Conservation (phyloP, 2,113 vertebrate species). For the Ranitomeya variabilis region DNA sequence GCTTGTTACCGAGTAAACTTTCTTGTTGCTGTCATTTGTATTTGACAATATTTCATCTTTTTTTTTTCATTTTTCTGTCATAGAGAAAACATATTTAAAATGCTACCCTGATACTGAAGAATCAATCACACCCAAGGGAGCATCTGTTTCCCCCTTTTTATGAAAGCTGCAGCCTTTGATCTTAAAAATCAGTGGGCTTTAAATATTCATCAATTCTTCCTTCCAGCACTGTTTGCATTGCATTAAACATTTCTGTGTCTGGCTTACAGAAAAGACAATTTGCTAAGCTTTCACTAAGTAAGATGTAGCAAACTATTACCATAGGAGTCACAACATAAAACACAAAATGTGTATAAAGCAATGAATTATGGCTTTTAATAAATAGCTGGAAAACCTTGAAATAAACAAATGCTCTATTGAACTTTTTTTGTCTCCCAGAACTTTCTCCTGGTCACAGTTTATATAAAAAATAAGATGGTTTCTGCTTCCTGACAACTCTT, state of each 20-base stretch:
- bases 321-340: not conserved
- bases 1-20: not conserved
- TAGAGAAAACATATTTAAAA: slow-evolving; percentile 2
- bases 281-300: not conserved
- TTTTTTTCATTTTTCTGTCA: not conserved
- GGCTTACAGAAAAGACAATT: slow-evolving; percentile 4
- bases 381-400: not conserved
- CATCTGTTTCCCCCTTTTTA: slow-evolving; percentile 1
- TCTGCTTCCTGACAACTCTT: not conserved
- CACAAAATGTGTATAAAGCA: not conserved
- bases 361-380: not conserved
- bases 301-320: slow-evolving; percentile 19
- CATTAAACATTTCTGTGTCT: slow-evolving; percentile 29
- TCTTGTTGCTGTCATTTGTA: not conserved
- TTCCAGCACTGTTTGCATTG: slow-evolving; percentile 11
- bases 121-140: not conserved
- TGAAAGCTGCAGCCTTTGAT: slow-evolving; percentile 21
- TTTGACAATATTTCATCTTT: not conserved
- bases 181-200: not conserved
- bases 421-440: not conserved
- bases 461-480: not conserved
- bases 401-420: not conserved
- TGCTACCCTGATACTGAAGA: not conserved
- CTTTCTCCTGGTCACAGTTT: not conserved
- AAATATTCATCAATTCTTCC: slow-evolving; percentile 35